Percentiles rank a stretch among this genome's conserved stretches.
phyloP scores from a whole-genome alignment of 1,140 invertebrate genomes.

The Ceratina australensis region DNA sequence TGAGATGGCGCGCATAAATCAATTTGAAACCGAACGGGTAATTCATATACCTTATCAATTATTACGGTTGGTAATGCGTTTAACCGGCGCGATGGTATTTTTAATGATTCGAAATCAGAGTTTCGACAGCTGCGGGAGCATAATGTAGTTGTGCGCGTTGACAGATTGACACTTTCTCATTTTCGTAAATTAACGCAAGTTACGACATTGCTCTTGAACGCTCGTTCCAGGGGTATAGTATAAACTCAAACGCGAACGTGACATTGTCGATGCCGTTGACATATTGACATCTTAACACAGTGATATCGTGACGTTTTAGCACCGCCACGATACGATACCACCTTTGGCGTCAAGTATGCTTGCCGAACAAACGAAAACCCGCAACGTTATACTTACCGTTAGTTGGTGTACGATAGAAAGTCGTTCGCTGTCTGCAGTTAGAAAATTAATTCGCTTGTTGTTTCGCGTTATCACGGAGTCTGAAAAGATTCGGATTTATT shows the following conservation, averaged over 20 bases:
- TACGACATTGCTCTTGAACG: slow-evolving; percentile 23
- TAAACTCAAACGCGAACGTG: slow-evolving; percentile 23
- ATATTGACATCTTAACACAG: slow-evolving; percentile 44
- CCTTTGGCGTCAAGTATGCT: slow-evolving; percentile 28
- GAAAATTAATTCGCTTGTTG: background rate
- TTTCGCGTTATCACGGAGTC: too few species aligned
- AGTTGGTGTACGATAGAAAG: background rate
- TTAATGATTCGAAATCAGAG: background rate
- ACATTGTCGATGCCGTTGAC: slow-evolving; percentile 29
- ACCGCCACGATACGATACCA: slow-evolving; percentile 22
- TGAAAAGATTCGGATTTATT: too few species aligned
- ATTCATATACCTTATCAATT: too few species aligned
- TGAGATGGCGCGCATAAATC: too few species aligned
- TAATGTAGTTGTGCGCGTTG: slow-evolving; percentile 4
- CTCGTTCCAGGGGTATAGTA: slow-evolving; percentile 6
- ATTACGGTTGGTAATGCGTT: too few species aligned
- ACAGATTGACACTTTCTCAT: slow-evolving; percentile 45
- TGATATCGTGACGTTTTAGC: slow-evolving; percentile 39
- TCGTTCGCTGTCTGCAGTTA: background rate
- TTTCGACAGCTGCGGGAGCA: background rate
- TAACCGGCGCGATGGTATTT: background rate
- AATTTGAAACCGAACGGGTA: too few species aligned
- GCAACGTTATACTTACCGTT: background rate
- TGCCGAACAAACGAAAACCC: slow-evolving; percentile 3
- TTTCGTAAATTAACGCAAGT: slow-evolving; percentile 44